Base-by-base conservation (phyloP, 1,140 invertebrate species). In the Carcinoscorpius rotundicauda region DNA sequence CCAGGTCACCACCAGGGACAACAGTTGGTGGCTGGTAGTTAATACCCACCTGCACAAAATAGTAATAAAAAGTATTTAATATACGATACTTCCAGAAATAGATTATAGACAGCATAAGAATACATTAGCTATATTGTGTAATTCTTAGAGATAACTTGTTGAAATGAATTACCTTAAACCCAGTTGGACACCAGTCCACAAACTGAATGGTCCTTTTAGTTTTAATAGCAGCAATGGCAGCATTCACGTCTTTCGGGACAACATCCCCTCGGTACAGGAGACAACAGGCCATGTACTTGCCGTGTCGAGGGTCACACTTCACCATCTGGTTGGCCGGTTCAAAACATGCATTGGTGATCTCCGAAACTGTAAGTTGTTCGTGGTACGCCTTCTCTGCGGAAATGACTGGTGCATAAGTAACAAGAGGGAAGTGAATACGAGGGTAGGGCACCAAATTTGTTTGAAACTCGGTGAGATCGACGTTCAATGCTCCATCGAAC, bases 11-110 rank as follows among this genome's bases (percentile, higher is more conserved):
- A 49, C 87, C 87, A 60, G 88, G 87, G 64, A 91, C 87, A 52
- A 87, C 87, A 68, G 87, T 88, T n/a, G 88, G 88, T 59, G 88
- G 88, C 76, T 92, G 88, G 77, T 91, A 88, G 81, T 90, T 90
- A 65, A 87, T 80, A 65, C 78, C 75, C 49, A 78, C 78, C 73
- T 75, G 52, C 8, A 72, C 63, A 49, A 29, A 29, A 29, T 29
- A 29, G 29, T 52, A n/a, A 2, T 48, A 60, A 64, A 49, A 48
- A 61, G 11, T n/a, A 29, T 29, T 29, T 29, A 29, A 29, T 29
- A 29, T 29, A 29, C 29, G 29, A 29, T 2, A 29, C 29, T 29
- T 29, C 29, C 29, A 29, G 29, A 29, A 29, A 29, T 29, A 29
- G 29, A 29, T 29, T 29, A 29, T 29, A 29, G 29, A 29, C 29